These are phyloP conservation scores for Eurystomus glaucurus DNA, from an alignment of 2,797 vertebrate species.

Conservation along the genomic window DNA sequence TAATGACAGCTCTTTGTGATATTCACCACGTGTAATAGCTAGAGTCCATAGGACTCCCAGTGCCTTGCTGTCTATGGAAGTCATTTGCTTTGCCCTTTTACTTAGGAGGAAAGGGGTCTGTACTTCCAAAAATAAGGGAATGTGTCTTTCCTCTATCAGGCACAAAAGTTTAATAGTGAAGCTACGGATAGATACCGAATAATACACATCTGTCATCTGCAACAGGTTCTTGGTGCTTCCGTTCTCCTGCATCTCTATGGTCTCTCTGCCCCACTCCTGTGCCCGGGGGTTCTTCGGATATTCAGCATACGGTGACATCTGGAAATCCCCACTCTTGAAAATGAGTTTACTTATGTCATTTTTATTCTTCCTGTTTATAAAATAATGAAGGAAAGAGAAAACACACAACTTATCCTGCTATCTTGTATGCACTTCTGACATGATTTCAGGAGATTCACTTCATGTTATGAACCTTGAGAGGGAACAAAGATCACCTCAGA, in stretches of 20 bases:
- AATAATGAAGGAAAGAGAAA: slow-evolving; percentile 59
- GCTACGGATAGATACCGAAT: slow-evolving; percentile 86
- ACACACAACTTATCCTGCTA: not conserved
- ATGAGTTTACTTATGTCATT: slow-evolving; percentile 99
- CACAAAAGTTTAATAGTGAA: not conserved
- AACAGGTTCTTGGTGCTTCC: slow-evolving; percentile 99
- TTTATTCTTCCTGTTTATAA: slow-evolving; percentile 91
- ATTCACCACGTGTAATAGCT: not conserved
- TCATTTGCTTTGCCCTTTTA: not conserved
- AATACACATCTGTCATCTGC: slow-evolving; percentile 98
- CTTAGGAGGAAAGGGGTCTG: not conserved
- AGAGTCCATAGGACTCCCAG: not conserved
- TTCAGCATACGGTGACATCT: slow-evolving; percentile 96
- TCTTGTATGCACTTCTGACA: not conserved
- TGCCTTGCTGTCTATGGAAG: not conserved
- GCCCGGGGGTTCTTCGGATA: slow-evolving; percentile 94
- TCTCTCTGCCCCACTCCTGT: slow-evolving; percentile 96
- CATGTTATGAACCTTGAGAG: not conserved
- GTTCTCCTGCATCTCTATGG: slow-evolving; percentile 99
- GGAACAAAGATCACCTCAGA: not conserved
- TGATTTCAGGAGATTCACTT: not conserved
- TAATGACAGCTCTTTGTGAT: not conserved
- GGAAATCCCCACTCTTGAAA: slow-evolving; percentile 97
- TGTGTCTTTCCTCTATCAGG: not conserved
- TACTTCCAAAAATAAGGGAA: not conserved